Conservation (phyloP, 2,113 vertebrate species). For the Trematomus loennbergii region DNA sequence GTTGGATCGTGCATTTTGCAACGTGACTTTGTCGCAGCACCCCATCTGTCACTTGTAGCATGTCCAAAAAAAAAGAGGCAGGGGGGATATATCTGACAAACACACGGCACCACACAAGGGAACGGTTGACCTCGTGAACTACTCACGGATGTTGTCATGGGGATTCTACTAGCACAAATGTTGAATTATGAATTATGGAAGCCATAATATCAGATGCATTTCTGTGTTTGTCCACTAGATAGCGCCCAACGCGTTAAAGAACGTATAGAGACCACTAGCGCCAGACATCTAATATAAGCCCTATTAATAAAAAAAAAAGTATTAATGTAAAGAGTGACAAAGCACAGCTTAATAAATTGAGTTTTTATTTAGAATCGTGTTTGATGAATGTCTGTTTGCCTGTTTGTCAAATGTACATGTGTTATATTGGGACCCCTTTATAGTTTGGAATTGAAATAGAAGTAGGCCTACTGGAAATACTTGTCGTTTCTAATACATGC, state of each 20-base stretch:
- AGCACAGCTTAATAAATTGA: neutral
- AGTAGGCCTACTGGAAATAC: neutral
- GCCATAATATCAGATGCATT: fast-evolving
- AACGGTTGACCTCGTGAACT: neutral
- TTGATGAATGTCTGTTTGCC: neutral
- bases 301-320: neutral
- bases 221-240: constrained; percentile 39
- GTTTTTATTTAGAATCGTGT: neutral
- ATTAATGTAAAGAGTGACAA: neutral
- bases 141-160: neutral
- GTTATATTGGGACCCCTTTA: neutral
- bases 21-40: constrained; percentile 26
- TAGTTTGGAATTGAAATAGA: neutral
- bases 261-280: too few relatives aligned
- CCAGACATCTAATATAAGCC: neutral
- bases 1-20: neutral
- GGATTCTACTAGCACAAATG: neutral
- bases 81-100: neutral
- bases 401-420: neutral
- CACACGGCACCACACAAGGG: too few relatives aligned
- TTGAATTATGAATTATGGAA: neutral
- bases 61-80: constrained; percentile 4
- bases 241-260: constrained; percentile 7
- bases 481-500: neutral
- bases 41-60: constrained; percentile 55